Evolutionary conservation across 2,888 invertebrate species (phyloP), one percentile per base, ranked within the genome.

Genomic region (Xanthostigma xanthostigma): DNA sequence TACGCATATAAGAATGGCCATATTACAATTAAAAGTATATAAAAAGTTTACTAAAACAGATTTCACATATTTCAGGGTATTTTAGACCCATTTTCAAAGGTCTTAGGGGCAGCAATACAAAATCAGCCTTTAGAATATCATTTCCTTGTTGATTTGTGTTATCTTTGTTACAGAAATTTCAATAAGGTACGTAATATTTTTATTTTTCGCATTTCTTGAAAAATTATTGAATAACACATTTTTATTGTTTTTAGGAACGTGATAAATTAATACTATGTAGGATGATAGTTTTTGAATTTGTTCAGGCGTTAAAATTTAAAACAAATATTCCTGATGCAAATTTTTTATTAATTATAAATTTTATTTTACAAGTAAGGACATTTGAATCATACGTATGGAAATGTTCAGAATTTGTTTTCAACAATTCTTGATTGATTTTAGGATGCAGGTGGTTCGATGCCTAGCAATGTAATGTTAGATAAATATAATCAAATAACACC

Each of bases 251-350:
- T 8, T 64, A 84, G 75, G 98, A 98, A 66, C 74, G 97, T 17
- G 98, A 98, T 69, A 95, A 94, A 71, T 75, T 93, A 64, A 79
- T 90, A 53, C 75, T 97, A 43, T 90, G 94, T 46, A 75, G 97
- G 46, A 89, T 91, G 59, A 80, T 95, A 47, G 90, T 96, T 41
- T 90, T 84, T 64, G 97, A 98, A 69, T 74, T 98, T 56, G 84
- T 96, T 43, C 94, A 95, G 65, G 95, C 94, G 0, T 74, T 98
- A 51, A 88, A 95, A 64, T 95, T 97, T 64, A 97, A 97, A 71
- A 85, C 85, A 10, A 84, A 84, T 36, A 82, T 97, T 55, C 95
- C 96, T 0, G 96, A 97, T 65, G 84, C 88, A 43, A 98, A 97
- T 72, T 80, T 97, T 51, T 73, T 98, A 39, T 79, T 93, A 63